phyloP scores from a whole-genome alignment of 2,113 vertebrate species.

The Calyptommatus sinebrachiatus region DNA sequence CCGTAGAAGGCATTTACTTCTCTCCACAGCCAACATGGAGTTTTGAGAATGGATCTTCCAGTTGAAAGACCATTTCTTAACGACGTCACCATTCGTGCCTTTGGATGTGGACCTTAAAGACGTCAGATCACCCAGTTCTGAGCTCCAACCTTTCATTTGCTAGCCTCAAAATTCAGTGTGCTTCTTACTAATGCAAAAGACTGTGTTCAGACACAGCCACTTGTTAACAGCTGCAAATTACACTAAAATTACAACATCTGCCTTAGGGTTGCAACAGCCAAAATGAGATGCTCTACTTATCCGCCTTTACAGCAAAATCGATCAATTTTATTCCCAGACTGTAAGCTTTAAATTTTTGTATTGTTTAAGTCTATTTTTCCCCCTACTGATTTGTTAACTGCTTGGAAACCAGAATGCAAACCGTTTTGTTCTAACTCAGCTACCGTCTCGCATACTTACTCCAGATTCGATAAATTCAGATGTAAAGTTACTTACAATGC shows the following conservation, averaged over 20 bases:
- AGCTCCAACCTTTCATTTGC: fast-evolving
- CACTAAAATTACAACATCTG: conserved; percentile 26
- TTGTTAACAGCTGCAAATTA: conserved; percentile 8
- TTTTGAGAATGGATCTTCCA: too few species aligned
- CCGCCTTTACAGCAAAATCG: conserved; percentile 6
- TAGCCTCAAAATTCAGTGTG: neutral
- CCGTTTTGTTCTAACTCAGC: neutral
- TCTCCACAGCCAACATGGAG: too few species aligned
- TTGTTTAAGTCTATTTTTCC: neutral
- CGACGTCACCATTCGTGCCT: too few species aligned
- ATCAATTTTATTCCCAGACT: conserved; percentile 18
- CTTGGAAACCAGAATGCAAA: neutral
- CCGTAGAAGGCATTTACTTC: too few species aligned
- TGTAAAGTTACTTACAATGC: neutral
- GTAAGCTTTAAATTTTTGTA: neutral
- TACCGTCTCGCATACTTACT: neutral
- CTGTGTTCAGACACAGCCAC: neutral
- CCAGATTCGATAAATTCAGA: neutral
- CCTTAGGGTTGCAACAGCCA: conserved; percentile 35
- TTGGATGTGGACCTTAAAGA: too few species aligned
- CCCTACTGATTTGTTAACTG: neutral
- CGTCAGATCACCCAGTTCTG: neutral
- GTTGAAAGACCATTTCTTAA: too few species aligned
- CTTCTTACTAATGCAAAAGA: conserved; percentile 1
- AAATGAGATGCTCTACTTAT: conserved; percentile 17